These are phyloP conservation scores for Toxotes jaculatrix DNA, from an alignment of 2,113 vertebrate species.

Conservation along the genomic window DNA sequence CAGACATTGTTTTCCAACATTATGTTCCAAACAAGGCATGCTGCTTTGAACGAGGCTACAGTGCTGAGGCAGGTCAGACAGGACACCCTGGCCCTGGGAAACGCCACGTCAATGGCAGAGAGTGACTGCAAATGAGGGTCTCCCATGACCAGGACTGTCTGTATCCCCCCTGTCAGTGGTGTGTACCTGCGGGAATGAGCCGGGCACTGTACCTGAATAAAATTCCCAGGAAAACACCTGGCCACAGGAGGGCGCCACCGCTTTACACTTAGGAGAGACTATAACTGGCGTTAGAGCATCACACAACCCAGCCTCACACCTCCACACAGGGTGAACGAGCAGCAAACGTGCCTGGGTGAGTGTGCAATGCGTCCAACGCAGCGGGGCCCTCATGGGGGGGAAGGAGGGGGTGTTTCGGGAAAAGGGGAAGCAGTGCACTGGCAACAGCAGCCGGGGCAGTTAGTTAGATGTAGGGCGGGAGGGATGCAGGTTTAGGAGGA, in stretches of 20 bases:
- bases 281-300: constrained; percentile 87
- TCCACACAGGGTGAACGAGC: constrained; percentile 80
- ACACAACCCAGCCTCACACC: constrained; percentile 81
- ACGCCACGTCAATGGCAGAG: constrained; percentile 17
- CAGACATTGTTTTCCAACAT: constrained; percentile 13
- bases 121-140: constrained; percentile 32
- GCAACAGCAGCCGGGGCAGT: constrained; percentile 65
- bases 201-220: constrained; percentile 86
- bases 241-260: constrained; percentile 88
- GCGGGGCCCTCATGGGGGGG: constrained; percentile 65
- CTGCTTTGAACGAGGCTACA: constrained; percentile 59
- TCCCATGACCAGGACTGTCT: constrained; percentile 70
- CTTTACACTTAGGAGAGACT: constrained; percentile 90
- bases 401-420: constrained; percentile 5
- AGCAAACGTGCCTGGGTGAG: constrained; percentile 82
- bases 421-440: constrained; percentile 54
- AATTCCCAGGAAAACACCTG: constrained; percentile 90
- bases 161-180: constrained; percentile 62
- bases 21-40: constrained; percentile 61
- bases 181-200: constrained; percentile 78
- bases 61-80: constrained; percentile 67
- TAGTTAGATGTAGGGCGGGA: constrained; percentile 54
- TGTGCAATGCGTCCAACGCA: constrained; percentile 81
- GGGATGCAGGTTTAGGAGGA: constrained; percentile 32
- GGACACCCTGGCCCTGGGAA: constrained; percentile 72